phyloP scores from a whole-genome alignment of 2,113 vertebrate species.

The Callionymus lyra region DNA sequence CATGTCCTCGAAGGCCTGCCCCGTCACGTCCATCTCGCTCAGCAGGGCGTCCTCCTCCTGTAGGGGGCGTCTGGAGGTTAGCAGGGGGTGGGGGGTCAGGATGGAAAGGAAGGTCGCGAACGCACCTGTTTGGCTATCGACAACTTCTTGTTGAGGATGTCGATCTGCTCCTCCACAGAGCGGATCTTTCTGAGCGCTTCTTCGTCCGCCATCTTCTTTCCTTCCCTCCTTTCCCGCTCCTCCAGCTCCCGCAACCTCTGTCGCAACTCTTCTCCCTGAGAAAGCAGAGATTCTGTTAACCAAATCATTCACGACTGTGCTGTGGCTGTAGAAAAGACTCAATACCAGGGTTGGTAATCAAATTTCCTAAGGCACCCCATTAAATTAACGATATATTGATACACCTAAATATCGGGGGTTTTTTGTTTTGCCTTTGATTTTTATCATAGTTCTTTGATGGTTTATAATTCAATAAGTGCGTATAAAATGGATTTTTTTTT shows the following conservation, averaged over 20 bases:
- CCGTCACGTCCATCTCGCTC: constrained; percentile 97
- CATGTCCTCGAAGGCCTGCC: constrained; percentile 98
- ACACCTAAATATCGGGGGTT: no score
- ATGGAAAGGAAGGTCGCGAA: background rate
- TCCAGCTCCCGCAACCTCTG: constrained; percentile 87
- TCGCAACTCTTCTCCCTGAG: constrained; percentile 84
- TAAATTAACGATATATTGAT: no score
- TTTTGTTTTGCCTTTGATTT: no score
- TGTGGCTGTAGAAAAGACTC: no score
- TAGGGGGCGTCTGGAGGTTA: background rate
- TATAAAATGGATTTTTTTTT: no score
- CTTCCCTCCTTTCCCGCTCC: constrained; percentile 90
- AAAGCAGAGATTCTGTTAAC: background rate
- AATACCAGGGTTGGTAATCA: no score
- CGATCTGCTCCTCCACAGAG: constrained; percentile 91
- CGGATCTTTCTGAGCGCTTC: constrained; percentile 89
- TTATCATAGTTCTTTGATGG: no score
- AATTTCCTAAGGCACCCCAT: no score
- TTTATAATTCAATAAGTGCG: no score
- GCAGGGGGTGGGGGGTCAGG: rapidly evolving
- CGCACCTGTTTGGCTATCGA: constrained; percentile 90
- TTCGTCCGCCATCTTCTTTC: constrained; percentile 95
- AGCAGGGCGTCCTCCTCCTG: constrained; percentile 94
- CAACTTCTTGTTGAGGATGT: constrained; percentile 92
- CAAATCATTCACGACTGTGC: no score